Evolutionary conservation across 2,888 invertebrate species (phyloP), one percentile per base, ranked within the genome.

Genomic region (Ochropleura plecta): DNA sequence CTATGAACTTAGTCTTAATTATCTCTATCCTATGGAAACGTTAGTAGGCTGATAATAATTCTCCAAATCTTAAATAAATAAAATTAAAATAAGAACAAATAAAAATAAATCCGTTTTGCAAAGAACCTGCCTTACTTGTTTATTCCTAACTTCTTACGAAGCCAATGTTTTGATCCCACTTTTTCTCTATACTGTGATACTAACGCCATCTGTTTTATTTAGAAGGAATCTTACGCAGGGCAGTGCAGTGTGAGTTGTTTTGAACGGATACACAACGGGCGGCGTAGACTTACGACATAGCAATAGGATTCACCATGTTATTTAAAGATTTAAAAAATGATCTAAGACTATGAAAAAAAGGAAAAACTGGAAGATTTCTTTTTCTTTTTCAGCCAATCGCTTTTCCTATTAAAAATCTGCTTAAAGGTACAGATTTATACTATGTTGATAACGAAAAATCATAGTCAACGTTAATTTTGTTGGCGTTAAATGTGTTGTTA

Each of bases 141-240:
- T 1, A n/a, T 63, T 59, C 0, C 14, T 48, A 20, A 48, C 14
- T 75, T 42, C 48, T n/a, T 55, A 40, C 5, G 30, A 18, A 10
- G 7, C 49, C 10, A 53, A 14, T 51, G 20, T 18, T 20, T 51
- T 48, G 65, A 16, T 20, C 16, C 5, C 18, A 20, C 12, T 18
- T 49, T 3, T 5, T 20, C 57, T 20, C 18, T 30, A 2, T n/a
- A 44, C 42, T 62, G 62, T 14, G 14, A 49, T n/a, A 60, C 74
- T 49, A 60, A 44, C 59, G 73, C 73, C 73, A 73, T 73, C 59
- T 73, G 16, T 30, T 73, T 12, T 40, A 30, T n/a, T 73, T 74
- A 8, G 30, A 51, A 51, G 16, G 73, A 49, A 73, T 49, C 57
- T 40, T 18, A 20, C 10, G 20, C 30, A 49, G 14, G 14, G 44